Evolutionary conservation across 2,797 vertebrate species (phyloP).

Genomic region (Basileuterus tristriatus): DNA sequence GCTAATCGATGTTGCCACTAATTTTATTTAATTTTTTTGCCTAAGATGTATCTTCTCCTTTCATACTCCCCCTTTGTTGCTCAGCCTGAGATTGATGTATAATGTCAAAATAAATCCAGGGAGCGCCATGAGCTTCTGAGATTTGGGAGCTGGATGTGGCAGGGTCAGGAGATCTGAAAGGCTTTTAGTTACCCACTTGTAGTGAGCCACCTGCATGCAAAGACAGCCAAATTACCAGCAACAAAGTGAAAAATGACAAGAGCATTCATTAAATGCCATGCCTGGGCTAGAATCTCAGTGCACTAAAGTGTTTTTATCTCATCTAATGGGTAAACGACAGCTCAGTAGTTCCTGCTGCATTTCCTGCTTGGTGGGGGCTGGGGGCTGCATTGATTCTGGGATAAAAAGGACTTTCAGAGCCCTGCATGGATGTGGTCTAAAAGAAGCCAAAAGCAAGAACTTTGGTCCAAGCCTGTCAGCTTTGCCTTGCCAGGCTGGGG

Average conservation of each 20-base stretch:
- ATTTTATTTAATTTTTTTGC: conserved; percentile 51
- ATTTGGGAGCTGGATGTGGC: conserved; percentile 39
- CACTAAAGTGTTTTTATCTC: conserved; percentile 64
- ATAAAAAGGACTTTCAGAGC: conserved; percentile 62
- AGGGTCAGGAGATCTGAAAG: conserved; percentile 59
- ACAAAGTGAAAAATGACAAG: conserved; percentile 66
- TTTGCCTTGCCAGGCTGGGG: not conserved
- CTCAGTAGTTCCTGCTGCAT: conserved; percentile 44
- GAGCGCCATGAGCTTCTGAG: conserved; percentile 12
- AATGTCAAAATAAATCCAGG: conserved; percentile 42
- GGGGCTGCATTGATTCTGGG: conserved; percentile 55
- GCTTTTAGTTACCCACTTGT: conserved; percentile 60
- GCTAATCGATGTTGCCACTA: not conserved
- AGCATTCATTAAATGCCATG: conserved; percentile 63
- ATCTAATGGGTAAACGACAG: conserved; percentile 36
- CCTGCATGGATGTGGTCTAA: not conserved
- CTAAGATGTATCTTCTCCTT: not conserved
- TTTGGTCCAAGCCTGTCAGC: not conserved
- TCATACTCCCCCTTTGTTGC: not conserved
- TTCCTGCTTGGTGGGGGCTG: conserved; percentile 45
- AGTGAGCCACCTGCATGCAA: conserved; percentile 57
- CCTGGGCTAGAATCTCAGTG: conserved; percentile 33
- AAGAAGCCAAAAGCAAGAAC: not conserved
- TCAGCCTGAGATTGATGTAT: not conserved
- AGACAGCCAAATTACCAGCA: conserved; percentile 68